Conservation (phyloP, 2,888 invertebrate genomes). For the Philaethria dido region DNA sequence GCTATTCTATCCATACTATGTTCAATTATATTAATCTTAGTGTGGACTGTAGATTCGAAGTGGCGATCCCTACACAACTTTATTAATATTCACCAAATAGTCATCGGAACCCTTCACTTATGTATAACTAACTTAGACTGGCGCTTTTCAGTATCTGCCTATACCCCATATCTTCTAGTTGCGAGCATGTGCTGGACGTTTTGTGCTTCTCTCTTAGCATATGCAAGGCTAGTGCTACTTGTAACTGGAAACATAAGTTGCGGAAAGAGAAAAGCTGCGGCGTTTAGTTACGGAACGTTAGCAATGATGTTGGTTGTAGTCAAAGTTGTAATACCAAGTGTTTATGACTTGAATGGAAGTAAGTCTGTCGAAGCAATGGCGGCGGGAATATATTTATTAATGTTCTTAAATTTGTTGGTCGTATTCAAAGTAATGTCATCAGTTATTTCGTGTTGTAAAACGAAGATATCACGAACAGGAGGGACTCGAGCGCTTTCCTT, state of each 20-base stretch:
- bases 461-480: slow-evolving; percentile 24
- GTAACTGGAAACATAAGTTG: slow-evolving; percentile 41
- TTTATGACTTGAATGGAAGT: slow-evolving; percentile 6
- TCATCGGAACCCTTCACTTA: slow-evolving; percentile 43
- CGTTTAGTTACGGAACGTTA: slow-evolving; percentile 33
- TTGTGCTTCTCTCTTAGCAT: slow-evolving; percentile 43
- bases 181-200: slow-evolving; percentile 41
- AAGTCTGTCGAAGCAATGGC: background rate
- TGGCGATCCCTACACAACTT: slow-evolving; percentile 47
- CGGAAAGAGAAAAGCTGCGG: slow-evolving; percentile 39
- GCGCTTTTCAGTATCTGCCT: background rate
- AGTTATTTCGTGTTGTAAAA: slow-evolving; percentile 35
- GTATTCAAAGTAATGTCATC: slow-evolving; percentile 35
- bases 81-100: slow-evolving; percentile 45
- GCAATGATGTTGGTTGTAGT: slow-evolving; percentile 24
- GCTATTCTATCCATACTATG: slow-evolving; percentile 35
- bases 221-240: slow-evolving; percentile 42
- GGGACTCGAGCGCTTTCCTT: slow-evolving; percentile 26
- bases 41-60: slow-evolving; percentile 44
- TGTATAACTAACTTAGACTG: slow-evolving; percentile 6
- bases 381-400: slow-evolving; percentile 30
- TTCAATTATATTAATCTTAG: slow-evolving; percentile 36
- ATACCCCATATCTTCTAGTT: slow-evolving; percentile 33
- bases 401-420: slow-evolving; percentile 36
- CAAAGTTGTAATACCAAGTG: slow-evolving; percentile 22